Conservation (phyloP, 2,888 invertebrate genomes). For the Lacanobia wlatinum region DNA sequence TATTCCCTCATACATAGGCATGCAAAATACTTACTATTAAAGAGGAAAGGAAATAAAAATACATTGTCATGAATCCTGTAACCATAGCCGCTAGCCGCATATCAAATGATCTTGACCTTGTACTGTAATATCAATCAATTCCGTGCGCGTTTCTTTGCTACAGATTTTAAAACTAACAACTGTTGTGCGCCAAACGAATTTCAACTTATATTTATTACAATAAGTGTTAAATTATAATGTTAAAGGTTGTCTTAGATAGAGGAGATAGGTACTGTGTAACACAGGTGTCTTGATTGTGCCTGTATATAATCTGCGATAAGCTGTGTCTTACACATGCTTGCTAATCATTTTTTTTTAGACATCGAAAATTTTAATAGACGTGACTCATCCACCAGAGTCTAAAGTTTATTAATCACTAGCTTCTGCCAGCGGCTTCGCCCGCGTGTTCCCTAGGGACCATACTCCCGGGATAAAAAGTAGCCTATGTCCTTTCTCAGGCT, state of each 20-base stretch:
- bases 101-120: conserved; percentile 45
- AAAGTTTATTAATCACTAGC: too few species aligned
- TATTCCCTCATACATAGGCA: neutral
- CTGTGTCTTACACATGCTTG: neutral
- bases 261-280: conserved; percentile 6
- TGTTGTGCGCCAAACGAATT: neutral
- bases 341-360: too few species aligned
- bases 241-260: neutral
- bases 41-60: neutral
- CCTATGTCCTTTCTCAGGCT: too few species aligned
- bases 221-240: neutral
- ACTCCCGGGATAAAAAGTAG: too few species aligned
- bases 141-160: conserved; percentile 7
- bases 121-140: conserved; percentile 39
- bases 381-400: too few species aligned
- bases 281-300: conserved; percentile 43
- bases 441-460: too few species aligned
- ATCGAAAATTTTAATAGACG: too few species aligned
- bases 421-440: too few species aligned
- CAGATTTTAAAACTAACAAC: neutral
- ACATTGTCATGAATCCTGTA: neutral
- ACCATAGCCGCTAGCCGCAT: neutral
- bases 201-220: too few species aligned
- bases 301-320: conserved; percentile 28
- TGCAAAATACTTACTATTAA: neutral